Conservation (phyloP, 1,140 invertebrate genomes). For the Neodiprion fabricii region DNA sequence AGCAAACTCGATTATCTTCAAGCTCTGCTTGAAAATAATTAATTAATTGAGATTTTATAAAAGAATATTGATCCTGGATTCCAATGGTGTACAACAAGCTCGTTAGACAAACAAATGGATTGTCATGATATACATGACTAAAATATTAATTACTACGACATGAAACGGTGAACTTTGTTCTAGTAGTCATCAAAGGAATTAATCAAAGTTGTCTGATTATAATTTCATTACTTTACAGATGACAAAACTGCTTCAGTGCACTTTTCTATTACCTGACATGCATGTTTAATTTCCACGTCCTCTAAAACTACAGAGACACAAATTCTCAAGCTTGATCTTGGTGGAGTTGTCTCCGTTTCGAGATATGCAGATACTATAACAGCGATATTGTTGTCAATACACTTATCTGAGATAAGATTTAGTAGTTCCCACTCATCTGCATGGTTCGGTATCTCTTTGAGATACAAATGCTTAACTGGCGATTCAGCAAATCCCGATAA, state of each 20-base stretch:
- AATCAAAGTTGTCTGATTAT: no score
- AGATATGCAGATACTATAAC: conserved; percentile 65
- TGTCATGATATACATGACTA: no score
- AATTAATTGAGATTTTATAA: no score
- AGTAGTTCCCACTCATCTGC: conserved; percentile 66
- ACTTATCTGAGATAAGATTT: conserved; percentile 66
- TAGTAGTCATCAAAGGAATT: no score
- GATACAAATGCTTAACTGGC: conserved; percentile 82
- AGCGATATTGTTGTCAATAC: conserved; percentile 64
- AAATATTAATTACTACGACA: no score
- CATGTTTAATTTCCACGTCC: conserved; percentile 59
- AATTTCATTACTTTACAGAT: neutral
- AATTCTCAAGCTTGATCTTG: conserved; percentile 64
- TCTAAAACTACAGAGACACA: conserved; percentile 60
- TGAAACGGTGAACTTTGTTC: no score
- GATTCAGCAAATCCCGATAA: conserved; percentile 64
- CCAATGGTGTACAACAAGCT: no score
- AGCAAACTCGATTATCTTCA: no score
- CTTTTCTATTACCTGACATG: conserved; percentile 47
- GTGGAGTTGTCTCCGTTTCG: conserved; percentile 57
- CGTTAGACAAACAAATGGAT: no score
- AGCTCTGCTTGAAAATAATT: no score
- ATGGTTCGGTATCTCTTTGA: conserved; percentile 62
- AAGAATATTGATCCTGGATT: no score
- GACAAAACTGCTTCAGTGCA: conserved; percentile 46